Conservation (phyloP, 2,888 invertebrate genomes). For the Amphipyra tragopoginis region DNA sequence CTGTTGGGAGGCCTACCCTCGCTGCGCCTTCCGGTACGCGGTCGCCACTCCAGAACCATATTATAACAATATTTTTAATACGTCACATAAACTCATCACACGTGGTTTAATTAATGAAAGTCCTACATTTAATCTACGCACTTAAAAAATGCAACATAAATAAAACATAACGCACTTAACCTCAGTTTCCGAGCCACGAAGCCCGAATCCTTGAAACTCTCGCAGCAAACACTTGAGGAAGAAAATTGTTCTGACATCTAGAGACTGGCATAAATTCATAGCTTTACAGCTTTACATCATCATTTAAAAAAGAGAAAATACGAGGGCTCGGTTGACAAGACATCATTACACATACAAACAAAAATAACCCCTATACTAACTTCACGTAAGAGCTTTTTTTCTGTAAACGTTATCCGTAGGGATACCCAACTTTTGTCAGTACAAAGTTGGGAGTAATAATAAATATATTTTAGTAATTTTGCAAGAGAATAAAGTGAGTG, state of each 20-base stretch:
- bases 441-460: conserved; percentile 53
- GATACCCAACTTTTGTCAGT: conserved; percentile 46
- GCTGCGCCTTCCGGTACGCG: too few species aligned
- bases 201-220: conserved; percentile 64
- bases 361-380: conserved; percentile 26
- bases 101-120: too few species aligned
- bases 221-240: conserved; percentile 70
- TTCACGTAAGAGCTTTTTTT: conserved; percentile 16
- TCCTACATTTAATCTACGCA: conserved; percentile 5
- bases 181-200: conserved; percentile 35
- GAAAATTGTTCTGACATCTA: conserved; percentile 77
- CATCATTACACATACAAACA: conserved; percentile 23
- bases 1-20: too few species aligned
- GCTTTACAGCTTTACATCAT: conserved; percentile 83
- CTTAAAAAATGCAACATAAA: conserved; percentile 28
- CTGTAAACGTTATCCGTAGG: not conserved
- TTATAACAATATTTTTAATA: too few species aligned
- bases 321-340: conserved; percentile 41
- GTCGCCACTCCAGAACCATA: too few species aligned
- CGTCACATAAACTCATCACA: too few species aligned
- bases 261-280: conserved; percentile 79
- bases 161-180: conserved; percentile 26
- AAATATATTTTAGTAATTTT: conserved; percentile 58
- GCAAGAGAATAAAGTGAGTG: conserved; percentile 41
- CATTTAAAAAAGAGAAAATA: conserved; percentile 77